These are phyloP conservation scores for Cyclargus thomasi DNA, from an alignment of 1,140 invertebrate species.

Conservation along the genomic window DNA sequence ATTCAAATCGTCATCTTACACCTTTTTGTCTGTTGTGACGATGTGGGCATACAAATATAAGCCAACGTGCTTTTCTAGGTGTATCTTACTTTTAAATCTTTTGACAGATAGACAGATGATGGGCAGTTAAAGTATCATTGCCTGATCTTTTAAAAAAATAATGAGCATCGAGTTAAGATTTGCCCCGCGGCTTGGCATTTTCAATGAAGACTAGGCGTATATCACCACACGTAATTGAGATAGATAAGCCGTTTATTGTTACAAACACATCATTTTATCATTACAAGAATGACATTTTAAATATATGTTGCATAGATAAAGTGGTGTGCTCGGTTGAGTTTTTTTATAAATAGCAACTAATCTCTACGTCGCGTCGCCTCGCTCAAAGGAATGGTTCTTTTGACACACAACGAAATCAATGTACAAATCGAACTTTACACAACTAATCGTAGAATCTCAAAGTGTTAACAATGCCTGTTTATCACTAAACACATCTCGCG, in stretches of 20 bases:
- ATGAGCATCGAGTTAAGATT: no score
- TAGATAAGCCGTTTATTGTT: background rate
- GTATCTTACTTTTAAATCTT: background rate
- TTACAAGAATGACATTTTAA: background rate
- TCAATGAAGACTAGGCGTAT: background rate
- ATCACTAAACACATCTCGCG: constrained; percentile 4
- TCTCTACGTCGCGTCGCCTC: background rate
- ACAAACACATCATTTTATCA: background rate
- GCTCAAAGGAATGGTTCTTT: background rate
- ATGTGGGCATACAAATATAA: background rate
- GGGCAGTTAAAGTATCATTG: background rate
- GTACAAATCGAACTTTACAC: background rate
- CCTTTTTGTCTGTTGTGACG: background rate
- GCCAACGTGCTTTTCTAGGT: background rate
- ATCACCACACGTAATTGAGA: background rate
- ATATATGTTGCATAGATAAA: background rate
- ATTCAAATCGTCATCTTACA: background rate
- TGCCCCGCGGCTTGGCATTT: background rate
- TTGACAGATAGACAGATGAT: background rate
- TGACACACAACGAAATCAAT: background rate
- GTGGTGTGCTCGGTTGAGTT: background rate
- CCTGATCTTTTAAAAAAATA: no score
- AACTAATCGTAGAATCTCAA: background rate
- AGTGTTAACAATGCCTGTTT: constrained; percentile 9
- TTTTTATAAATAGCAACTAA: background rate